Evolutionary conservation across 2,113 vertebrate species (phyloP).

Genomic region (Noctilio leporinus): DNA sequence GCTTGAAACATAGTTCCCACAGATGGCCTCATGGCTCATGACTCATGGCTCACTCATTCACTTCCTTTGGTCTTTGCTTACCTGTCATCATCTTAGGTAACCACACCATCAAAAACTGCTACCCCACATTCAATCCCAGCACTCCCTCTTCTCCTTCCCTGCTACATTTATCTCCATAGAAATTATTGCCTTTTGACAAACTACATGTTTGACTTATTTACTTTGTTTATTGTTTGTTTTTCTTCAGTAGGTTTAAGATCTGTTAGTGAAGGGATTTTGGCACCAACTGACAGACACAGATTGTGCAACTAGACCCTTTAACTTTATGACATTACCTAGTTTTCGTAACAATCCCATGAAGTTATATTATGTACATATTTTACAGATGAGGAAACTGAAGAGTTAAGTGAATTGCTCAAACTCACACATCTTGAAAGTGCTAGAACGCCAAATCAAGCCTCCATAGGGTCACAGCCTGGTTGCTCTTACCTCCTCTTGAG

Average conservation of each 20-base stretch:
- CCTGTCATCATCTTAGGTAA: background rate
- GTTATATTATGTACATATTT: background rate
- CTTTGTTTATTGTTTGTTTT: conserved; percentile 13
- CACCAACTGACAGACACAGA: background rate
- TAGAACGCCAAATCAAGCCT: background rate
- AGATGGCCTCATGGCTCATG: background rate
- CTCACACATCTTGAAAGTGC: background rate
- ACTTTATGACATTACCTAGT: background rate
- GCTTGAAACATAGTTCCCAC: background rate
- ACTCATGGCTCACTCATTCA: background rate
- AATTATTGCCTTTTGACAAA: background rate
- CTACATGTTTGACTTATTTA: background rate
- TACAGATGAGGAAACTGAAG: background rate
- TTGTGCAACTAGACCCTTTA: background rate
- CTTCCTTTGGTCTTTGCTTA: background rate
- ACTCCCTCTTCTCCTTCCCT: background rate
- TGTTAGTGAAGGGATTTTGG: background rate
- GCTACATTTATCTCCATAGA: background rate
- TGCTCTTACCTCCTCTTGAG: background rate
- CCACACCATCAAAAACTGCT: background rate
- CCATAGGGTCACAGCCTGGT: background rate
- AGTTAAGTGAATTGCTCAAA: background rate
- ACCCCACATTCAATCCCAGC: background rate
- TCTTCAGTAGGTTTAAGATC: background rate
- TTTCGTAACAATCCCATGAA: background rate